Percentiles rank a stretch among this genome's conserved stretches.
These are phyloP conservation scores for Zaprionus vittiger DNA, from an alignment of 1,140 invertebrate species.

Conservation along the genomic window DNA sequence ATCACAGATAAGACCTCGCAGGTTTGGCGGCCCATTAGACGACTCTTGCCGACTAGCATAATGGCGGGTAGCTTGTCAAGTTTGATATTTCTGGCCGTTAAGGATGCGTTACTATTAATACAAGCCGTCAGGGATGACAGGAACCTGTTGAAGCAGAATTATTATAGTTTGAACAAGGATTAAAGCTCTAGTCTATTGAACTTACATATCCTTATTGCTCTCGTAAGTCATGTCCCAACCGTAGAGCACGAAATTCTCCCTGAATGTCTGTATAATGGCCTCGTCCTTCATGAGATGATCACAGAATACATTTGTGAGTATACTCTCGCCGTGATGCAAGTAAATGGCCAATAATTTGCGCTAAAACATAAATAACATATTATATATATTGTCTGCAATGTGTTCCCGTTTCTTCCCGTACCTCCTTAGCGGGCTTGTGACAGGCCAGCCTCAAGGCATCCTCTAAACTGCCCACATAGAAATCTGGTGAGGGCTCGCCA, in stretches of 20 bases:
- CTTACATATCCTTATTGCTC: constrained; percentile 92
- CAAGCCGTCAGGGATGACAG: constrained; percentile 87
- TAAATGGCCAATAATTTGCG: constrained; percentile 96
- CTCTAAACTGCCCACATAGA: constrained; percentile 95
- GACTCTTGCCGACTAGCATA: constrained; percentile 93
- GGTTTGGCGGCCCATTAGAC: constrained; percentile 91
- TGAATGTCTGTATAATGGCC: constrained; percentile 93
- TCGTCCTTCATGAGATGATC: constrained; percentile 96
- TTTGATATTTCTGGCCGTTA: constrained; percentile 92
- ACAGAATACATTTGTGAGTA: constrained; percentile 97
- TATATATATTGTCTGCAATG: neutral
- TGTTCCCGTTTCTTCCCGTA: constrained; percentile 71
- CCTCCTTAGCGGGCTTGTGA: constrained; percentile 93
- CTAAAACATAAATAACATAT: constrained; percentile 86
- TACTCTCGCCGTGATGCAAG: constrained; percentile 96
- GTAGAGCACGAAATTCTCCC: constrained; percentile 95
- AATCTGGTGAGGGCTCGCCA: constrained; percentile 93
- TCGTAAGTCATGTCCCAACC: constrained; percentile 97
- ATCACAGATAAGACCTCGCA: constrained; percentile 92
- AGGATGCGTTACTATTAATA: constrained; percentile 87
- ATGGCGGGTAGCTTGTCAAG: constrained; percentile 94
- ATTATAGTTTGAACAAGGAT: neutral
- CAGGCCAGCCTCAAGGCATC: constrained; percentile 95
- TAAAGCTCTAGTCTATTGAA: constrained; percentile 5
- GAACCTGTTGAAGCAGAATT: constrained; percentile 85